These are phyloP conservation scores for Discoglossus pictus DNA, from an alignment of 2,797 vertebrate genomes.

Conservation along the genomic window DNA sequence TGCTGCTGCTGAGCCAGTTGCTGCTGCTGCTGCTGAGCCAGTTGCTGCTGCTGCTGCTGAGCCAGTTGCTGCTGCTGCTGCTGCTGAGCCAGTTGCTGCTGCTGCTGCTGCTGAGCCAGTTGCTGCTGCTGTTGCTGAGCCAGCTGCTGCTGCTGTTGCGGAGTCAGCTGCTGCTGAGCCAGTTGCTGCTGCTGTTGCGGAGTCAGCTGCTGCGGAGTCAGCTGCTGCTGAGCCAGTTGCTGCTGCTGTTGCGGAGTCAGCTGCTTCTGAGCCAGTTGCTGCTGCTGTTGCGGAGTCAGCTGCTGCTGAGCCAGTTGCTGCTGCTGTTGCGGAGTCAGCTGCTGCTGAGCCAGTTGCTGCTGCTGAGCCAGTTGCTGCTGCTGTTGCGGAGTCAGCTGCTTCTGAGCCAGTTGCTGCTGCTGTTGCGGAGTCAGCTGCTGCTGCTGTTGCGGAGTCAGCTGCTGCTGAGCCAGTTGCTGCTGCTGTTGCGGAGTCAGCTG, in stretches of 20 bases:
- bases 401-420: constrained; percentile 72
- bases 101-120: constrained; percentile 61
- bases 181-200: constrained; percentile 56
- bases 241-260: constrained; percentile 67
- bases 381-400: constrained; percentile 67
- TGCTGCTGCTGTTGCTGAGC: constrained; percentile 63
- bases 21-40: constrained; percentile 68
- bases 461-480: constrained; percentile 69
- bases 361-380: constrained; percentile 7
- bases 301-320: constrained; percentile 37
- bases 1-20: constrained; percentile 74
- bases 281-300: neutral
- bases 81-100: constrained; percentile 44
- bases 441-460: constrained; percentile 37
- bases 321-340: no score
- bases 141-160: no score
- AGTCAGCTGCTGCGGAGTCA: constrained; percentile 67
- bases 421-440: constrained; percentile 62
- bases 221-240: constrained; percentile 61
- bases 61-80: constrained; percentile 62
- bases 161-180: constrained; percentile 62
- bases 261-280: constrained; percentile 56
- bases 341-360: no score
- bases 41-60: neutral
- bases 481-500: constrained; percentile 32